Base-by-base conservation (phyloP, 2,113 vertebrate species). In the Cryptotis parvus region DNA sequence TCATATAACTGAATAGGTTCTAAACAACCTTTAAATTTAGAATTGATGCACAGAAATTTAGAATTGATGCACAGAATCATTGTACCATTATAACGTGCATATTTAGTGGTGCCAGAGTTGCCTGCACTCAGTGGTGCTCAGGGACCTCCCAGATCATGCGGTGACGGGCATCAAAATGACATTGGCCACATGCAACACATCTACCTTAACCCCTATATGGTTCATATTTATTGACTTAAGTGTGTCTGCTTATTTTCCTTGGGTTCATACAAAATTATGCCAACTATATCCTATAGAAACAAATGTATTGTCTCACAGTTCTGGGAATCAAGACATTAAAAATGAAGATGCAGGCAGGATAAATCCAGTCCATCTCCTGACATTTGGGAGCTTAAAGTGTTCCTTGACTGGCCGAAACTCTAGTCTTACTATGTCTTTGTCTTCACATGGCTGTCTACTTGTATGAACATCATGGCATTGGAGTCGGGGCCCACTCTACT, bases 21-120 rank as follows among this genome's bases (percentile, higher is more conserved):
- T 93, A 72, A 93, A 90, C 72, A 22, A 74, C 18, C 45, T 94
- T 90, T 70, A 69, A 86, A 77, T 87, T 74, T 69, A 86, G 74
- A 33, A 45, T 84, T 80, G 58, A 61, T 24, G 81, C 80, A 91
- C 39, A 55, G 31, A 41, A 35, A 77, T 87, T 74, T 69, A 86
- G 74, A 33, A 45, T 84, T 80, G 58, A 61, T 24, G 81, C 80
- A 91, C 39, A 55, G 31, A 41, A 35, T 55, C 35, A 33, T 9
- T 66, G 24, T 85, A 26, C 85, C 78, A 66, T 81, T 43, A 61
- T 5, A 31, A 11, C 7, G 0, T n/a, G 29, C 26, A 55, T 72
- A 58, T 58, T 24, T 58, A 24, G 22, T 20, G 24, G 55, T 58
- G 55, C 20, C 55, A 58, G 55, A 7, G 24, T 58, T 5, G 4